Evolutionary conservation across 2,113 vertebrate species (phyloP), one percentile per base, ranked within the genome.

Genomic region (Nymphicus hollandicus): DNA sequence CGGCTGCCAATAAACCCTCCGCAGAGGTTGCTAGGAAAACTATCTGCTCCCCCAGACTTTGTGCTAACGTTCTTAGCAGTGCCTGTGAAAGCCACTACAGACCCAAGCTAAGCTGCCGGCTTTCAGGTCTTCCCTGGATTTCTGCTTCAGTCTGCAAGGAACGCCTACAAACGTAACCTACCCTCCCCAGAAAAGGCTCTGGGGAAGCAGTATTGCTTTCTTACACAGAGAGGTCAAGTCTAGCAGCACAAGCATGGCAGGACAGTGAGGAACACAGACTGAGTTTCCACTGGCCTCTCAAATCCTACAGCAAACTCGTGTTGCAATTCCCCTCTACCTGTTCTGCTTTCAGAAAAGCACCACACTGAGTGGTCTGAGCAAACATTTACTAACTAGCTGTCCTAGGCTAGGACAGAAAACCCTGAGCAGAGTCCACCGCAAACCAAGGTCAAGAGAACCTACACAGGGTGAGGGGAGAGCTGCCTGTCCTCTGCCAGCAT

Each of bases 371-470:
- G 63, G 53, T 71, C 69, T 92, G 91, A 93, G 55, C 74, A 95
- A 97, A 96, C 96, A 97, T 93, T 97, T 79, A 92, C 46, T 85
- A 91, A 95, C 72, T 10, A 68, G 25, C 61, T 63, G 76, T 50
- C 74, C 74, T 43, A 14, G 20, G 61, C 55, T 47, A 78, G 92
- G 69, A 41, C 55, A 87, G 28, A 84, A 89, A 93, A 84, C 73
- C 60, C 78, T 22, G 96, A 95, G 81, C 96, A 97, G 93, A 96
- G 96, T 97, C 95, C 96, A 93, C 35, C 0, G 0, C 9, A 5
- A 88, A 56, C 44, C 53, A 92, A 41, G 79, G 82, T 94, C 89
- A 95, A 73, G 23, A 92, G 80, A 78, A 50, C 68, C 35, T 47
- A 17, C 7, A 9, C 2, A 1, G 92, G 84, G 89, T 60, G 84